A percentile compares a stretch with the other conserved stretches of the same genome.
Conservation (phyloP, 2,888 invertebrate species). For the Auanema sp. region DNA sequence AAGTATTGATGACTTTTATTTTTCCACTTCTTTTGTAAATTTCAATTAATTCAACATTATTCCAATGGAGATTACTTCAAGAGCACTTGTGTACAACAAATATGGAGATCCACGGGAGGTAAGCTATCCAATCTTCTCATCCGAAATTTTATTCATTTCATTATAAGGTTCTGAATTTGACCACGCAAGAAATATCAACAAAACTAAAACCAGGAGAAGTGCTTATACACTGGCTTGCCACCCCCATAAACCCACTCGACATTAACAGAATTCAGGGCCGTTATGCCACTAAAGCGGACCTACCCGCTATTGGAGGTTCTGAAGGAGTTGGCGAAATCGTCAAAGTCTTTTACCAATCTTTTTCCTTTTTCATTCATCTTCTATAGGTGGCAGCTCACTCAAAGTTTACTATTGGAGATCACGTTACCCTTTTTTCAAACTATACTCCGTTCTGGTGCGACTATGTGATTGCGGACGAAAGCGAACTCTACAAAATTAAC, state of each 20-base stretch:
- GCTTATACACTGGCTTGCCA: constrained; percentile 56
- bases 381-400: neutral
- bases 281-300: constrained; percentile 45
- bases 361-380: neutral
- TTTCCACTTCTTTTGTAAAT: too few relatives aligned
- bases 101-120: constrained; percentile 27
- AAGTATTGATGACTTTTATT: too few relatives aligned
- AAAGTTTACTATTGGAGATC: constrained; percentile 34
- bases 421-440: constrained; percentile 36
- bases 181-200: constrained; percentile 23
- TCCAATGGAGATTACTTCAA: constrained; percentile 16
- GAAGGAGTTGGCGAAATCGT: constrained; percentile 89
- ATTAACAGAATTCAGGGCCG: constrained; percentile 46
- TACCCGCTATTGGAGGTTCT: constrained; percentile 86
- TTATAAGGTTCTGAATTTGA: constrained; percentile 33
- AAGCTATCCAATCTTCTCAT: neutral
- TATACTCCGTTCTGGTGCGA: constrained; percentile 47
- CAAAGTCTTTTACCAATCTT: constrained; percentile 70
- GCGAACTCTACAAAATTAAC: constrained; percentile 58
- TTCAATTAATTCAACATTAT: too few relatives aligned
- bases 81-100: constrained; percentile 25
- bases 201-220: constrained; percentile 35
- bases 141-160: neutral
- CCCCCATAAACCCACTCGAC: constrained; percentile 59
- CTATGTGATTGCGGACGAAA: constrained; percentile 37